A percentile compares a stretch with the other conserved stretches of the same genome.
These are phyloP conservation scores for Hydrolagus colliei DNA, from an alignment of 2,797 vertebrate genomes.

Conservation along the genomic window DNA sequence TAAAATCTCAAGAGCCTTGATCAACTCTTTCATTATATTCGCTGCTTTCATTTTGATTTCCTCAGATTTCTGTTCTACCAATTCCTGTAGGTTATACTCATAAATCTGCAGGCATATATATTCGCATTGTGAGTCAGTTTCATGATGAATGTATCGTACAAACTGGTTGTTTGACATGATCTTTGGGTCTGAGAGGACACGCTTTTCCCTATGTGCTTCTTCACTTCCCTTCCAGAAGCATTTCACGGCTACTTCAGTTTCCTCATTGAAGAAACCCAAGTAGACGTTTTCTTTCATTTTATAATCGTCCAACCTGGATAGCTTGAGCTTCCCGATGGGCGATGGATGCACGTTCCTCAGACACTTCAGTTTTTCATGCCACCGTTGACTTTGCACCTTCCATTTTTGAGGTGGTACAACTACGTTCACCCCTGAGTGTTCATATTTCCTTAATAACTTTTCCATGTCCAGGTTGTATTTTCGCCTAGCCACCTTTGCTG, in stretches of 20 bases:
- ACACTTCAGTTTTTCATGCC: slow-evolving; percentile 41
- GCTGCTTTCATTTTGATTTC: not conserved
- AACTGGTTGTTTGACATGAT: not conserved
- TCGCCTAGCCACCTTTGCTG: slow-evolving; percentile 25
- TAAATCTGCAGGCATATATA: not conserved
- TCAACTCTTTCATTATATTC: slow-evolving; percentile 2
- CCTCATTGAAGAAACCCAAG: slow-evolving; percentile 44
- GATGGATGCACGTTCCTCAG: slow-evolving; percentile 40
- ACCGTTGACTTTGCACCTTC: slow-evolving; percentile 45
- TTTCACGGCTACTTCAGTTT: slow-evolving; percentile 52
- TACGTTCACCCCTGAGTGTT: not conserved
- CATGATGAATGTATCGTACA: not conserved
- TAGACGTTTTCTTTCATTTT: slow-evolving; percentile 49
- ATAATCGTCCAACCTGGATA: slow-evolving; percentile 36
- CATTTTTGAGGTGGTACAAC: slow-evolving; percentile 20
- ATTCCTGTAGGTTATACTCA: slow-evolving; percentile 17
- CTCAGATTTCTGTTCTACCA: not conserved
- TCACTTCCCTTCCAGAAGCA: not conserved
- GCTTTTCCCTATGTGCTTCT: slow-evolving; percentile 38
- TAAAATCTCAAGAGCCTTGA: slow-evolving; percentile 11
- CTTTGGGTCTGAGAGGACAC: slow-evolving; percentile 39
- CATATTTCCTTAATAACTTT: slow-evolving; percentile 29
- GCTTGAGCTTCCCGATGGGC: slow-evolving; percentile 52
- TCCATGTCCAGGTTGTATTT: slow-evolving; percentile 24
- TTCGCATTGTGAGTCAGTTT: not conserved